A percentile compares a stretch with the other conserved stretches of the same genome.
phyloP scores from a whole-genome alignment of 1,140 invertebrate species.

The Contarinia nasturtii region DNA sequence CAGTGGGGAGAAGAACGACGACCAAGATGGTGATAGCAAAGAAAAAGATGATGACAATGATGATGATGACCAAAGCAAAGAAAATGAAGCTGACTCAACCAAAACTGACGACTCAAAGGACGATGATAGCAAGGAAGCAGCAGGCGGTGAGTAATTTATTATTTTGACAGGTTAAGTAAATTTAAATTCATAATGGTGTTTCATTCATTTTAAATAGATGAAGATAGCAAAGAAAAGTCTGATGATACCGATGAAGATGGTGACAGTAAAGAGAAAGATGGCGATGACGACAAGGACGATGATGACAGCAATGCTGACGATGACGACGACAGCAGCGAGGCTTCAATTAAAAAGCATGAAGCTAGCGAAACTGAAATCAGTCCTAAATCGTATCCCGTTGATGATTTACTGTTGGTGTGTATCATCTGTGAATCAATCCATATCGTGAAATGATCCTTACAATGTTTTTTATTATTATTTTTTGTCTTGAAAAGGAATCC shows the following conservation, averaged over 20 bases:
- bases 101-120: constrained; percentile 7
- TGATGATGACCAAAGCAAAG: constrained; percentile 19
- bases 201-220: too few species aligned
- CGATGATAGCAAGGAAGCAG: constrained; percentile 12
- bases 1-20: constrained; percentile 6
- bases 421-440: too few species aligned
- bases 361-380: too few species aligned
- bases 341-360: not conserved
- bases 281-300: constrained; percentile 15
- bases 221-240: too few species aligned
- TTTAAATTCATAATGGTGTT: too few species aligned
- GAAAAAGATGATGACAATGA: constrained; percentile 7
- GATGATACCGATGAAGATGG: constrained; percentile 21
- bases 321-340: constrained; percentile 8
- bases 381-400: constrained; percentile 25
- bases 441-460: too few species aligned
- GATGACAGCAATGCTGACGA: constrained; percentile 11
- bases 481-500: constrained; percentile 34
- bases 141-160: too few species aligned
- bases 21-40: not conserved
- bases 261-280: constrained; percentile 6
- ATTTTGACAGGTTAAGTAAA: too few species aligned
- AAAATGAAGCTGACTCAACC: constrained; percentile 2
- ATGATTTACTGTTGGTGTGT: constrained; percentile 35
- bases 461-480: too few species aligned